Evolutionary conservation across 2,113 vertebrate species (phyloP).

Genomic region (Catagonus wagneri): DNA sequence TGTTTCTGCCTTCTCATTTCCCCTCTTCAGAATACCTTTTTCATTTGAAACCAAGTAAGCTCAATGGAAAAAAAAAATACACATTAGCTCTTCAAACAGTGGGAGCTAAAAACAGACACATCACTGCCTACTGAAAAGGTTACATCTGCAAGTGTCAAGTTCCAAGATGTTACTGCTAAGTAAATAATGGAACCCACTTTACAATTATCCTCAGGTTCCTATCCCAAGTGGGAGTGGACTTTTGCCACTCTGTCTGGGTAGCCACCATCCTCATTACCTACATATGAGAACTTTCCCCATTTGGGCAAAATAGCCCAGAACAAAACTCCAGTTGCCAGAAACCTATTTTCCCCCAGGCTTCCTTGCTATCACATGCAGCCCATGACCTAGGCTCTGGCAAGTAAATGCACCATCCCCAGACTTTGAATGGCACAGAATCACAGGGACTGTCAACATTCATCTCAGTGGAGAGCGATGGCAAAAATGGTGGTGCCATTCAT

Average conservation of each 20-base stretch:
- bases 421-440: not conserved
- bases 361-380: not conserved
- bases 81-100: not conserved
- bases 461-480: not conserved
- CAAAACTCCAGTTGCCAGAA: not conserved
- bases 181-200: conserved; percentile 23
- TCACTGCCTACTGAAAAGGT: conserved; percentile 26
- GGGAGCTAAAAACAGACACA: conserved; percentile 22
- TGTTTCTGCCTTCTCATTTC: conserved; percentile 56
- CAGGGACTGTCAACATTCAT: not conserved
- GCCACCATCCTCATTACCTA: not conserved
- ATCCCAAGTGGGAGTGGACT: not conserved
- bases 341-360: not conserved
- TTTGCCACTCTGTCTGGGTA: not conserved
- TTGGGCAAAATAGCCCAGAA: not conserved
- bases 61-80: not conserved
- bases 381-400: not conserved
- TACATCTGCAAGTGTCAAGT: conserved; percentile 42
- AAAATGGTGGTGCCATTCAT: accelerated
- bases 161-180: not conserved
- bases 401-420: not conserved
- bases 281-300: not conserved
- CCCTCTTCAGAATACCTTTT: conserved; percentile 47
- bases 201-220: not conserved
- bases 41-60: conserved; percentile 36